Percentiles rank a stretch among this genome's conserved stretches.
Conservation (phyloP, 2,888 invertebrate species). For the Eristalis pertinax region DNA sequence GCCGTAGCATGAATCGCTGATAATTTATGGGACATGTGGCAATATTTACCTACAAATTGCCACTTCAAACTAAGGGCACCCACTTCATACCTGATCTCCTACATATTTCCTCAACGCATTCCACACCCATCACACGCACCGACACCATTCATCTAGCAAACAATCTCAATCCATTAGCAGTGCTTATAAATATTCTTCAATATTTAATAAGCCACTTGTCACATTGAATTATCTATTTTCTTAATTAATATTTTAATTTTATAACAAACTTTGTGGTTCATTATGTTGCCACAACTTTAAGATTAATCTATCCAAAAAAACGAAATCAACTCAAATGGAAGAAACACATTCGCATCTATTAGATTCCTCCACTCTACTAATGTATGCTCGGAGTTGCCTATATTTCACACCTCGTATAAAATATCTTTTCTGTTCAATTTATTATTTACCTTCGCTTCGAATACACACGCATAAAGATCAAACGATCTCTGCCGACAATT, state of each 20-base stretch:
- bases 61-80: too few species aligned
- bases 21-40: too few species aligned
- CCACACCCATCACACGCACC: neutral
- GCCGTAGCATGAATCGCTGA: too few species aligned
- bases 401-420: slow-evolving; percentile 71
- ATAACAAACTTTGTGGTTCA: neutral
- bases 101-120: too few species aligned
- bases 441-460: slow-evolving; percentile 45
- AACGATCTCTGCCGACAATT: slow-evolving; percentile 51
- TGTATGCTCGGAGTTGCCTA: slow-evolving; percentile 50
- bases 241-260: slow-evolving; percentile 62
- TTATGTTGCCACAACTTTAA: neutral
- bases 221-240: slow-evolving; percentile 47
- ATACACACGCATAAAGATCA: slow-evolving; percentile 42
- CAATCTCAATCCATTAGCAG: slow-evolving; percentile 42
- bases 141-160: neutral
- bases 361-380: slow-evolving; percentile 26
- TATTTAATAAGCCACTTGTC: slow-evolving; percentile 61
- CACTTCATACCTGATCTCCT: too few species aligned
- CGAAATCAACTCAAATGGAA: slow-evolving; percentile 19
- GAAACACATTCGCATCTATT: slow-evolving; percentile 45
- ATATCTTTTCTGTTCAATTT: slow-evolving; percentile 62
- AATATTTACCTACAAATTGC: too few species aligned
- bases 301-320: slow-evolving; percentile 23
- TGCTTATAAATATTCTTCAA: slow-evolving; percentile 45